Evolutionary conservation across 2,113 vertebrate genomes (phyloP).

Genomic region (Trematomus loennbergii): DNA sequence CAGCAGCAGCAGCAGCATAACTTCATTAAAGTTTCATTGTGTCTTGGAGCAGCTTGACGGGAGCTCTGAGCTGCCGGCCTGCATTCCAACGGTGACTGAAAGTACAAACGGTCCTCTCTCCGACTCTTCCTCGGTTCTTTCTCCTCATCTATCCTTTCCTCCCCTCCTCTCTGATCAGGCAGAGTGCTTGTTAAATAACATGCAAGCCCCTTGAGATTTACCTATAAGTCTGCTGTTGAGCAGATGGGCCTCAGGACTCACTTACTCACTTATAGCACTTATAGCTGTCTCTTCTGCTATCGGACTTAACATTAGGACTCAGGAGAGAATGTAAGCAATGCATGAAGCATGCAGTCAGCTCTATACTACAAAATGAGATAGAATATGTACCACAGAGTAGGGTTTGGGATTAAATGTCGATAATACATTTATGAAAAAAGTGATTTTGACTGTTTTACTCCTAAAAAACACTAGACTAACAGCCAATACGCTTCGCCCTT

Average conservation of each 20-base stretch:
- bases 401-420: no score
- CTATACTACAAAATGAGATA: background rate
- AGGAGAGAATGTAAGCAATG: background rate
- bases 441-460: no score
- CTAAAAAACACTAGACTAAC: no score
- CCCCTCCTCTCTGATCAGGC: conserved; percentile 9
- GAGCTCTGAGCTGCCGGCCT: conserved; percentile 49
- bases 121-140: conserved; percentile 5
- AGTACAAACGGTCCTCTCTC: conserved; percentile 17
- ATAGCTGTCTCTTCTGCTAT: conserved; percentile 46
- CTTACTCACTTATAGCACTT: conserved; percentile 50
- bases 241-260: conserved; percentile 30
- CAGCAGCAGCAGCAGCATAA: conserved; percentile 38
- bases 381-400: no score
- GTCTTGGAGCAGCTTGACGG: conserved; percentile 58
- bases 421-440: no score
- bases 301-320: conserved; percentile 20
- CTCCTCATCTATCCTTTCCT: conserved; percentile 6
- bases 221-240: conserved; percentile 26
- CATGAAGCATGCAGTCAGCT: conserved; percentile 20
- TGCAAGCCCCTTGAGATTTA: conserved; percentile 43
- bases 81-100: conserved; percentile 15
- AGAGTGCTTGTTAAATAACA: conserved; percentile 52
- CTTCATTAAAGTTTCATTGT: conserved; percentile 73
- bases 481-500: no score